These are phyloP conservation scores for Macrosoma leucophasiata DNA, from an alignment of 2,888 invertebrate genomes.

Conservation along the genomic window DNA sequence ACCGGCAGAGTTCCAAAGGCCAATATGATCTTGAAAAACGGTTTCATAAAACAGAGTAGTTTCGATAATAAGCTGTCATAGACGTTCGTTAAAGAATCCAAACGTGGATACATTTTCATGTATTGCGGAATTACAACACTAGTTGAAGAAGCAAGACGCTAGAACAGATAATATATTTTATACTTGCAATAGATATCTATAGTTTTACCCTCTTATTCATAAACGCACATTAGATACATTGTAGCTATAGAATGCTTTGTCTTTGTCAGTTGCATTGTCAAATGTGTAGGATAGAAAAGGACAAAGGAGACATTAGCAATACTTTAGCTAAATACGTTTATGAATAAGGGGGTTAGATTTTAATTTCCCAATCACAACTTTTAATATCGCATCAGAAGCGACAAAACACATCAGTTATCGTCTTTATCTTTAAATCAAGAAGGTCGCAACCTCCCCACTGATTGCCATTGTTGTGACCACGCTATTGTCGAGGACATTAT, in stretches of 20 bases:
- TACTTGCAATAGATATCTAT: constrained; percentile 22
- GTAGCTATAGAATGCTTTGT: no score
- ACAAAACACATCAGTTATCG: no score
- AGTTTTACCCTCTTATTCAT: no score
- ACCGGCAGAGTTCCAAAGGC: no score
- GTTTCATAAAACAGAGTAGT: not conserved
- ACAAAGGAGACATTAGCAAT: no score
- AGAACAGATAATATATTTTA: constrained; percentile 11
- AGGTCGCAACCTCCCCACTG: constrained; percentile 33
- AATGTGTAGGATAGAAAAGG: no score
- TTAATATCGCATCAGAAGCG: constrained; percentile 32
- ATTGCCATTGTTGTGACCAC: constrained; percentile 31
- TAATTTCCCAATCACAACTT: constrained; percentile 20
- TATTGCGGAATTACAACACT: not conserved
- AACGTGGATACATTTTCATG: no score
- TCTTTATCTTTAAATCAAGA: constrained; percentile 27
- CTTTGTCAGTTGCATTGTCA: no score
- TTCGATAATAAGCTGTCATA: not conserved
- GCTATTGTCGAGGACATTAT: constrained; percentile 20
- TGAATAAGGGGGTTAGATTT: no score
- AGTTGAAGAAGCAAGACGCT: not conserved
- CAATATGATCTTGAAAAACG: no score
- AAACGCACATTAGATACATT: no score
- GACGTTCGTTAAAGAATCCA: not conserved
- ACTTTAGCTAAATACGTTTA: no score